A percentile compares a stretch with the other conserved stretches of the same genome.
These are phyloP conservation scores for Mesochorus sp. DNA, from an alignment of 2,888 invertebrate genomes.

Conservation along the genomic window DNA sequence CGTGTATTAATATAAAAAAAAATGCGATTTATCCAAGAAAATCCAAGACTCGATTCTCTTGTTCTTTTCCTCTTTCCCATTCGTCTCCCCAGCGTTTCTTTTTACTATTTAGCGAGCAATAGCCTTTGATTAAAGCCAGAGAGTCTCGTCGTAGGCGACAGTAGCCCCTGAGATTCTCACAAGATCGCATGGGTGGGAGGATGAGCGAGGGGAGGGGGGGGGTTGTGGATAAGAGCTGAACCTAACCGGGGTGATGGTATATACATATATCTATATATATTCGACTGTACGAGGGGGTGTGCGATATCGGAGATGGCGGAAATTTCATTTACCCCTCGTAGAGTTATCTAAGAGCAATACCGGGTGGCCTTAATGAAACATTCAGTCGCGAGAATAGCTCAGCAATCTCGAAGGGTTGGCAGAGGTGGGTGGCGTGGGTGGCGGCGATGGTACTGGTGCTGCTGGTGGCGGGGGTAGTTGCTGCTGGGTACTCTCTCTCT, in stretches of 20 bases:
- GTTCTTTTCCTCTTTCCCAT: slow-evolving; percentile 3
- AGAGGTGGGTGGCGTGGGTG: slow-evolving; percentile 61
- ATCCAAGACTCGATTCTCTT: not conserved
- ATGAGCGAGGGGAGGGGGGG: slow-evolving; percentile 60
- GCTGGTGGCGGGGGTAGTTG: slow-evolving; percentile 43
- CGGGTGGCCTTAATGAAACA: slow-evolving; percentile 82
- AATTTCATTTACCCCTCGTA: slow-evolving; percentile 82
- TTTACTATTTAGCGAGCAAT: slow-evolving; percentile 69
- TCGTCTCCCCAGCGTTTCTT: slow-evolving; percentile 16
- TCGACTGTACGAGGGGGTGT: slow-evolving; percentile 53
- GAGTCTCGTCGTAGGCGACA: slow-evolving; percentile 63
- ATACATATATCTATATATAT: slow-evolving; percentile 12
- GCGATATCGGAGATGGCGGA: slow-evolving; percentile 82
- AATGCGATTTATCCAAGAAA: not conserved
- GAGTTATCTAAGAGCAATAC: slow-evolving; percentile 83
- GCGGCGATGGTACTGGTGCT: slow-evolving; percentile 53
- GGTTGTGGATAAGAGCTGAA: slow-evolving; percentile 36
- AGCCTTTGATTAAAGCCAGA: slow-evolving; percentile 79
- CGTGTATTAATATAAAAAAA: not conserved
- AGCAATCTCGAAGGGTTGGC: slow-evolving; percentile 81
- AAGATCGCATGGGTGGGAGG: slow-evolving; percentile 54
- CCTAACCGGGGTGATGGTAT: slow-evolving; percentile 33
- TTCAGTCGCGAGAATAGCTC: slow-evolving; percentile 82
- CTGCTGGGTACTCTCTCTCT: slow-evolving; percentile 41
- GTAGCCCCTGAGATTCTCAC: slow-evolving; percentile 48